Percentiles rank a stretch among this genome's conserved stretches.
These are phyloP conservation scores for Rhinolophus ferrumequinum DNA, from an alignment of 2,113 vertebrate genomes.

Conservation along the genomic window DNA sequence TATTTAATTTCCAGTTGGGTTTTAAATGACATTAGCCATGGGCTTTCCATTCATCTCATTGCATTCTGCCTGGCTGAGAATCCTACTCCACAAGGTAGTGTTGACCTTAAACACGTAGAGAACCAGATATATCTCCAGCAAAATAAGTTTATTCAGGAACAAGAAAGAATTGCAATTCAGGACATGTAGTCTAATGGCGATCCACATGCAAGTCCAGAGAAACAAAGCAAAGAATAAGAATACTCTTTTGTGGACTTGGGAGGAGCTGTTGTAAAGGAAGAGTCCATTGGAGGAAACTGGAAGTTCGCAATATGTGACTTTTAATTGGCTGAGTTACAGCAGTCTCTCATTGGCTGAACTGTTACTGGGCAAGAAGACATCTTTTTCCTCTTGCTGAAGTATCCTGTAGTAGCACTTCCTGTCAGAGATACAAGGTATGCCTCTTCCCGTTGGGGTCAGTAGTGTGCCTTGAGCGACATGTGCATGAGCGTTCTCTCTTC, in stretches of 20 bases:
- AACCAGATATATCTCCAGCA: neutral
- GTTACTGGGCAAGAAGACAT: neutral
- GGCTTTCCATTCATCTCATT: neutral
- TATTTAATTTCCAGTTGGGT: neutral
- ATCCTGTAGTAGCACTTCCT: neutral
- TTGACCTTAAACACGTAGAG: neutral
- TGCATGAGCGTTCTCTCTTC: neutral
- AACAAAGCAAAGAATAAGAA: neutral
- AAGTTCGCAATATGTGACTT: neutral
- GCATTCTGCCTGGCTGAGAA: neutral
- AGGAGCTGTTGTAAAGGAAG: neutral
- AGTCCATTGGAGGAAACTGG: neutral
- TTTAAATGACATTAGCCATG: neutral
- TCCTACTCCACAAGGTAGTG: neutral
- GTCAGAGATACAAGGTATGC: neutral
- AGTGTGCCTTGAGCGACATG: neutral
- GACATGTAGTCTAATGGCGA: neutral
- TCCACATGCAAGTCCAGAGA: neutral
- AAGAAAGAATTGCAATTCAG: neutral
- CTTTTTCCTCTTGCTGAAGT: neutral
- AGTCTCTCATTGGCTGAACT: neutral
- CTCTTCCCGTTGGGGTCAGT: neutral
- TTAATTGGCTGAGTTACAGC: neutral
- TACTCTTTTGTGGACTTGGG: neutral
- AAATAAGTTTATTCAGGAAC: neutral